A percentile compares a stretch with the other conserved stretches of the same genome.
These are phyloP conservation scores for Neoscelio sp. DNA, from an alignment of 2,888 invertebrate species.

Conservation along the genomic window DNA sequence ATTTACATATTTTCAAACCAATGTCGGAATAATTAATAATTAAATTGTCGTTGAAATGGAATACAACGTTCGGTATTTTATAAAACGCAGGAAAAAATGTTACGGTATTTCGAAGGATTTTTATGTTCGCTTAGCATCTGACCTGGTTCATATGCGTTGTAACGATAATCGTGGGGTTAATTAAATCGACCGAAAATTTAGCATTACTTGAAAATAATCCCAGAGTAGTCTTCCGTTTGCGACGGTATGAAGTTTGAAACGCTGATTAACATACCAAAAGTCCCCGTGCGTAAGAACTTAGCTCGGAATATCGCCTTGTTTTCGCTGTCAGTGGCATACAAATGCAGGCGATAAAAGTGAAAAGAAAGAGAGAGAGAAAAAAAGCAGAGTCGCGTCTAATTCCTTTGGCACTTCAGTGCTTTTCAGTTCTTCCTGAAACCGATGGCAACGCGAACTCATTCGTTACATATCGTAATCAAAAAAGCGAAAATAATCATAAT, in stretches of 20 bases:
- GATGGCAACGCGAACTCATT: too few relatives aligned
- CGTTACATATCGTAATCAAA: too few relatives aligned
- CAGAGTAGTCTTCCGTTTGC: conserved; percentile 11
- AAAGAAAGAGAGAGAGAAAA: neutral
- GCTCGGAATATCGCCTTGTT: conserved; percentile 7
- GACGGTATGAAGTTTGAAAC: conserved; percentile 29
- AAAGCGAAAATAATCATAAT: neutral
- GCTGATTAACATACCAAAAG: conserved; percentile 33
- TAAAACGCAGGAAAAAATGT: too few relatives aligned
- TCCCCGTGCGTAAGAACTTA: conserved; percentile 19
- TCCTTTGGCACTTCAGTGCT: too few relatives aligned
- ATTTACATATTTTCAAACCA: neutral
- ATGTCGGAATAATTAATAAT: too few relatives aligned
- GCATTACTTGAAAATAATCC: conserved; percentile 8
- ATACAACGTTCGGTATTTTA: too few relatives aligned
- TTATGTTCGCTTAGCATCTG: too few relatives aligned
- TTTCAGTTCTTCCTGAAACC: too few relatives aligned
- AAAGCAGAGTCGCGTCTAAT: too few relatives aligned
- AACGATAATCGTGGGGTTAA: conserved; percentile 14
- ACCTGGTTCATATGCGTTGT: too few relatives aligned
- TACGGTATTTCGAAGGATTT: too few relatives aligned
- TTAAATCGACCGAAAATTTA: conserved; percentile 28
- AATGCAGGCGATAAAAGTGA: neutral
- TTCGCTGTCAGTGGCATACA: conserved; percentile 7
- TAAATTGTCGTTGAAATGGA: too few relatives aligned